Base-by-base conservation (phyloP, 2,797 vertebrate species). In the Potorous gilbertii region DNA sequence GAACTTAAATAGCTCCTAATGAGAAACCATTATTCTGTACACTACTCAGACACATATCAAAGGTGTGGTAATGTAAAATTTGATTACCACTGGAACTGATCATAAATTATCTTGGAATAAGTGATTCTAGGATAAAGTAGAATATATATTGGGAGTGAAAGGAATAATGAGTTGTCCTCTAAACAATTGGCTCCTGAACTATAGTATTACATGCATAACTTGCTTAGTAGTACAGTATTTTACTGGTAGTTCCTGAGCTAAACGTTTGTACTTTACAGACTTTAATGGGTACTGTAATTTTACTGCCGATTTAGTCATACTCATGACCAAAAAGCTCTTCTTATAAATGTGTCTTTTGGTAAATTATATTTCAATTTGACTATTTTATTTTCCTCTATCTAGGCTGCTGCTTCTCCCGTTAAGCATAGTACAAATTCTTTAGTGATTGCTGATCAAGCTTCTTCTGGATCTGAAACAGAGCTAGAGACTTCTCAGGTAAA, bases 401-500 rank as follows among this genome's bases (percentile, higher is more conserved):
- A 99, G 98, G 96, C 96, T 97, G 56, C 98, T 97, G 0, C 98
- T 98, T 97, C 98, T 96, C 93, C 98, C 0, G 54, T 98, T 96
- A 96, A 97, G 1, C 97, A 97, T 96, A 97, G 96, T 95, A 97
- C 97, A 94, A 98, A 98, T 98, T 97, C 97, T 97, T 97, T 99
- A 94, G 98, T 98, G 90, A 99, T 98, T 97, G 98, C 98, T 46
- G 98, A 99, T 94, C 98, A 92, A 18, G 94, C 97, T 93, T 96
- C 98, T 95, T 98, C 98, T 9, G 97, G 96, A 94, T 98, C 98
- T 92, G 99, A 99, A 97, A 95, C 99, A 50, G 98, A 99, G 9
- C 97, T 99, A 91, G 98, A 98, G 96, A 95, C 96, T 1, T 87
- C 98, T 95, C 98, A 98, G 97, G 99, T 99, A 98, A 94, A 90